phyloP scores from a whole-genome alignment of 2,113 vertebrate genomes.

The Naja naja region DNA sequence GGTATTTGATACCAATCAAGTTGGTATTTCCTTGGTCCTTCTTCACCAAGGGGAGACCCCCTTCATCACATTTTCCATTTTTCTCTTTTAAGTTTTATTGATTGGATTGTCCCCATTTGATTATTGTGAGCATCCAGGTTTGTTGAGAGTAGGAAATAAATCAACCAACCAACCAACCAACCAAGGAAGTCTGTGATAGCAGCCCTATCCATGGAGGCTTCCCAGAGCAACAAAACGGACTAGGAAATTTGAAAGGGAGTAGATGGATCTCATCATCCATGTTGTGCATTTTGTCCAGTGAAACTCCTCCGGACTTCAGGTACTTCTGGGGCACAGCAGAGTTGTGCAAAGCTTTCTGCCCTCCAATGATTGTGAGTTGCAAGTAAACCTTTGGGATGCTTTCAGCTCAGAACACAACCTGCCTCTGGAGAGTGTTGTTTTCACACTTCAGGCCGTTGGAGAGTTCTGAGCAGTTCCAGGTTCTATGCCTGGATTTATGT shows the following conservation, averaged over 20 bases:
- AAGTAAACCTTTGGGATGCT: background rate
- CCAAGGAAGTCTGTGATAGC: background rate
- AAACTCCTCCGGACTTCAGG: background rate
- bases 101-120: background rate
- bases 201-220: background rate
- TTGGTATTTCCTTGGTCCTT: background rate
- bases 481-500: background rate
- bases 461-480: background rate
- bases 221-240: background rate
- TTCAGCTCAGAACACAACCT: background rate
- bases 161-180: no score
- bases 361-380: background rate
- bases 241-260: background rate
- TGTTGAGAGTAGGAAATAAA: background rate
- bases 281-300: background rate
- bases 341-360: background rate
- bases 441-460: background rate
- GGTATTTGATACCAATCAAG: no score
- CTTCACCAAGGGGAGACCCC: background rate
- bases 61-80: background rate
- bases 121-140: background rate
- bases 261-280: background rate
- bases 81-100: background rate
- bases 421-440: background rate
- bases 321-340: background rate